Evolutionary conservation across 2,888 invertebrate genomes (phyloP).

Genomic region (Trichogramma dendrolimi): DNA sequence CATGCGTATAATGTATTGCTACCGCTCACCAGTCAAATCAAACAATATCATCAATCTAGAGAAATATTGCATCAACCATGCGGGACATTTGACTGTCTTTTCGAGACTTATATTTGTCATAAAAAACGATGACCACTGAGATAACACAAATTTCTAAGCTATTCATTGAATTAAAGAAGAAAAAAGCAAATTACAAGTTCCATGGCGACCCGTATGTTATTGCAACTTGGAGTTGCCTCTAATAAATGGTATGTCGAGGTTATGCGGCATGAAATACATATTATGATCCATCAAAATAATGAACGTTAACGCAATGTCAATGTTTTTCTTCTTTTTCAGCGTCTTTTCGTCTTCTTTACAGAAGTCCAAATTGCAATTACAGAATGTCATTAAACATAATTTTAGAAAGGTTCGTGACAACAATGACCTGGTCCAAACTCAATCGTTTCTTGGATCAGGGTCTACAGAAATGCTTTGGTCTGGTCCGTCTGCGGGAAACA

Average conservation of each 20-base stretch:
- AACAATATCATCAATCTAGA: too few relatives aligned
- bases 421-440: too few relatives aligned
- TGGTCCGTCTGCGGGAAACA: slow-evolving; percentile 52
- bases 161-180: neutral
- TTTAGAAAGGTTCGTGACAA: slow-evolving; percentile 32
- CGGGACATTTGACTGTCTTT: too few relatives aligned
- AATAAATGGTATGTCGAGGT: slow-evolving; percentile 38
- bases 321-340: slow-evolving; percentile 32
- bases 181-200: slow-evolving; percentile 4
- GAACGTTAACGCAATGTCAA: slow-evolving; percentile 14
- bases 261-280: slow-evolving; percentile 19
- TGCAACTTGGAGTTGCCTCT: slow-evolving; percentile 33
- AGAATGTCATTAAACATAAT: slow-evolving; percentile 31
- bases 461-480: slow-evolving; percentile 31
- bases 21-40: too few relatives aligned
- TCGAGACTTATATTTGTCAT: too few relatives aligned
- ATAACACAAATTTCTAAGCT: too few relatives aligned
- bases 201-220: slow-evolving; percentile 39
- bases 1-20: too few relatives aligned
- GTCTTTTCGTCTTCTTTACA: slow-evolving; percentile 34
- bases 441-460: slow-evolving; percentile 3
- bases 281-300: slow-evolving; percentile 8
- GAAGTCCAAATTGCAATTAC: slow-evolving; percentile 32
- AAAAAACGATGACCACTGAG: too few relatives aligned
- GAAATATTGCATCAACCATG: too few relatives aligned